These are phyloP conservation scores for Tragelaphus strepsiceros DNA, from an alignment of 2,113 vertebrate genomes.

Conservation along the genomic window DNA sequence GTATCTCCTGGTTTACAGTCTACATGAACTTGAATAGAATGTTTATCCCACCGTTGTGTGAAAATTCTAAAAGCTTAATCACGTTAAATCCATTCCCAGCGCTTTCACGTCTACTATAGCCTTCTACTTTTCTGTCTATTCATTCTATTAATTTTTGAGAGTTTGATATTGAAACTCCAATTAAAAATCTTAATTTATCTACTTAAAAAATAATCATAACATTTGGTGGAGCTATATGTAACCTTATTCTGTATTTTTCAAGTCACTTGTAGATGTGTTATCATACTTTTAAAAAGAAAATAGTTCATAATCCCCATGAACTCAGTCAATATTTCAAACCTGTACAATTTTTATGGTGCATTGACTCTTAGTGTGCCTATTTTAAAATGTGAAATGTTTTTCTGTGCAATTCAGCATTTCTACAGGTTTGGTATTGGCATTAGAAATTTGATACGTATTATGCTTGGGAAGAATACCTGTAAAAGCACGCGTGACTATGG, in stretches of 20 bases:
- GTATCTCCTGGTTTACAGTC: not conserved
- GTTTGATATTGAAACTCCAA: not conserved
- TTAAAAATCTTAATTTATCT: not conserved
- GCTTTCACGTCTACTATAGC: not conserved
- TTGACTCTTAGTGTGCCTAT: not conserved
- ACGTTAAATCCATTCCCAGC: not conserved
- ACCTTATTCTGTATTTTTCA: not conserved
- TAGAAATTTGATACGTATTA: not conserved
- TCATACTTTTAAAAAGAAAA: not conserved
- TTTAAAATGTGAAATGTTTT: not conserved
- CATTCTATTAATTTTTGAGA: not conserved
- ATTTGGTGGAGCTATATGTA: not conserved
- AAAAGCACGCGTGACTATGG: not conserved
- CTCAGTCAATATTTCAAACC: not conserved
- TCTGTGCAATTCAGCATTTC: not conserved
- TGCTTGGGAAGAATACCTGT: not conserved
- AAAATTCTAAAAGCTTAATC: not conserved
- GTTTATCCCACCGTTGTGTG: not conserved
- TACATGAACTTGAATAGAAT: not conserved
- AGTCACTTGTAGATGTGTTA: not conserved
- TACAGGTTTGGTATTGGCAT: not conserved
- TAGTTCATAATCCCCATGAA: not conserved
- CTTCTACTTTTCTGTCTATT: not conserved
- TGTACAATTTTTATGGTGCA: not conserved
- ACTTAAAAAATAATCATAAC: not conserved